phyloP scores from a whole-genome alignment of 2,888 invertebrate species.

The Thera obeliscata region DNA sequence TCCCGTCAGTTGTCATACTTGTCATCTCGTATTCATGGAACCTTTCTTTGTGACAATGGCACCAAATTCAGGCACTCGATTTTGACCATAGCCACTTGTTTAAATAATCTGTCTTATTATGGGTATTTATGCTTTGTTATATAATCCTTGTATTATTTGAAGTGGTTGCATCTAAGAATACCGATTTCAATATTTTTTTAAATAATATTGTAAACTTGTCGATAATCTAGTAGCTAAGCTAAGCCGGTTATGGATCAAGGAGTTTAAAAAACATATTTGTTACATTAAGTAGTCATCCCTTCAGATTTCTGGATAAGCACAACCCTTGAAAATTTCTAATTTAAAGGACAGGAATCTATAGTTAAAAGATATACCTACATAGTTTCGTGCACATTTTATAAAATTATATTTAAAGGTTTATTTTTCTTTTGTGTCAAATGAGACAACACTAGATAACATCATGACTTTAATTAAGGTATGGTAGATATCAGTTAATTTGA shows the following conservation, averaged over 20 bases:
- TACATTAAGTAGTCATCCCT: background rate
- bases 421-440: no score
- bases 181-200: background rate
- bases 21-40: constrained; percentile 37
- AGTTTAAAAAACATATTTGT: background rate
- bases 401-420: no score
- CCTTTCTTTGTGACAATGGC: constrained; percentile 45
- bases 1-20: constrained; percentile 50
- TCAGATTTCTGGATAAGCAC: background rate
- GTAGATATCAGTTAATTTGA: no score
- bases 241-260: background rate
- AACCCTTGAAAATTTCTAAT: background rate
- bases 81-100: constrained; percentile 58
- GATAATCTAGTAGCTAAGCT: background rate
- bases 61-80: constrained; percentile 38
- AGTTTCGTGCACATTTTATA: no score
- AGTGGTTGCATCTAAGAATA: constrained; percentile 3
- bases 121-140: constrained; percentile 53
- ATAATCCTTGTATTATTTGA: constrained; percentile 30
- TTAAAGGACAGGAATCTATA: background rate
- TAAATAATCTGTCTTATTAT: constrained; percentile 62
- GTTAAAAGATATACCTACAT: no score
- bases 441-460: no score
- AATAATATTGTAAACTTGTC: background rate
- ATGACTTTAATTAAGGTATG: no score